These are phyloP conservation scores for Alectoris magna DNA, from an alignment of 2,797 vertebrate genomes.

Conservation along the genomic window DNA sequence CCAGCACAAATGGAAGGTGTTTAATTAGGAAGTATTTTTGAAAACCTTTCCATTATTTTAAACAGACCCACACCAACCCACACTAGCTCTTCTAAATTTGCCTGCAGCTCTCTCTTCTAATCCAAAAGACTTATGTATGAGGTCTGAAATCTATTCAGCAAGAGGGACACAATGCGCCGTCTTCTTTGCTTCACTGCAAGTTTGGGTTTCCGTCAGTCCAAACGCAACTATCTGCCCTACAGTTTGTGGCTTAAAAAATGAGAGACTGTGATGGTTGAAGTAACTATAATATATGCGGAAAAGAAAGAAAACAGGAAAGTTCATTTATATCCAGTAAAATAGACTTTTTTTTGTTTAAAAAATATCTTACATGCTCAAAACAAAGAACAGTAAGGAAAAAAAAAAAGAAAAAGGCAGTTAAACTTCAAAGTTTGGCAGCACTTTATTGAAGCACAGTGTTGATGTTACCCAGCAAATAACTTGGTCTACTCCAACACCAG, in stretches of 20 bases:
- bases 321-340: background rate
- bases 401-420: background rate
- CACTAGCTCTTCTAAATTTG: background rate
- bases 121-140: background rate
- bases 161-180: background rate
- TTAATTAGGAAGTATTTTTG: background rate
- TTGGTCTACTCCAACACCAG: background rate
- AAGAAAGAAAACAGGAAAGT: background rate
- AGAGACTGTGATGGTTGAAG: background rate
- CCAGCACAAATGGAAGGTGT: background rate
- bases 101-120: background rate
- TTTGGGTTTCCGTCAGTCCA: background rate
- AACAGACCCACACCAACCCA: background rate
- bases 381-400: background rate
- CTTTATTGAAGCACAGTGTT: background rate
- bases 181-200: background rate
- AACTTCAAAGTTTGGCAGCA: background rate
- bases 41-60: background rate
- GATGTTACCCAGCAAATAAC: background rate
- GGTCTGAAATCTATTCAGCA: background rate
- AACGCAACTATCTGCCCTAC: background rate
- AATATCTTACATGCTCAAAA: background rate
- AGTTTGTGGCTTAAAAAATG: background rate
- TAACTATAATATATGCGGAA: background rate
- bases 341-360: background rate